phyloP scores from a whole-genome alignment of 2,888 invertebrate species.

The Phalera bucephala region DNA sequence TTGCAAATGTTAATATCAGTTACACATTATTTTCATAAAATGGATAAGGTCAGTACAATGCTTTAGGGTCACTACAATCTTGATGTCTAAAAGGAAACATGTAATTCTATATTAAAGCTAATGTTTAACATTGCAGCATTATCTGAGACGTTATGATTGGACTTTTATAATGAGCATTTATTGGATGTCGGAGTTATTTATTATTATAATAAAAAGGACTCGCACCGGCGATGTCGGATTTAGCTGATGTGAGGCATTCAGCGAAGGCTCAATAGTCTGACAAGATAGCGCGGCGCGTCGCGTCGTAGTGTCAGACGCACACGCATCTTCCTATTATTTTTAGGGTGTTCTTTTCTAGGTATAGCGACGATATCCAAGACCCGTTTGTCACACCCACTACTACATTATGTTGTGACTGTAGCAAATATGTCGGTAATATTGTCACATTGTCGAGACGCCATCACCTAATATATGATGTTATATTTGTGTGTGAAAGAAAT shows the following conservation, averaged over 20 bases:
- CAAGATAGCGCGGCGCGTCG: conserved; percentile 45
- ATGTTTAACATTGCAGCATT: conserved; percentile 82
- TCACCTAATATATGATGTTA: conserved; percentile 75
- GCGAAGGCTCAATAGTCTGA: conserved; percentile 51
- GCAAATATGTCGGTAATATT: conserved; percentile 73
- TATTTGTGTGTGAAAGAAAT: conserved; percentile 79
- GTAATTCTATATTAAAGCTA: conserved; percentile 77
- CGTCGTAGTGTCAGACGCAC: conserved; percentile 45
- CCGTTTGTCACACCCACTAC: conserved; percentile 56
- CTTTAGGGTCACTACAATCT: conserved; percentile 65
- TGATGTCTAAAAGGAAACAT: conserved; percentile 62
- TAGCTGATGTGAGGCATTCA: conserved; percentile 64
- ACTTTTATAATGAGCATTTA: conserved; percentile 75
- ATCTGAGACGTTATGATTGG: conserved; percentile 75
- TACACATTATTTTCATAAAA: conserved; percentile 50
- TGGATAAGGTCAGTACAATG: conserved; percentile 76
- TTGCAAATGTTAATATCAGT: conserved; percentile 47
- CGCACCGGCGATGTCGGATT: conserved; percentile 62
- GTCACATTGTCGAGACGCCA: conserved; percentile 74
- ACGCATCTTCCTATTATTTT: conserved; percentile 62
- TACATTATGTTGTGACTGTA: conserved; percentile 67
- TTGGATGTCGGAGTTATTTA: conserved; percentile 76
- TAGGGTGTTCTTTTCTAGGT: conserved; percentile 83
- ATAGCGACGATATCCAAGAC: conserved; percentile 65
- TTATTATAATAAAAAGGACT: conserved; percentile 68